These are phyloP conservation scores for Nerophis ophidion DNA, from an alignment of 2,113 vertebrate genomes.

Conservation along the genomic window DNA sequence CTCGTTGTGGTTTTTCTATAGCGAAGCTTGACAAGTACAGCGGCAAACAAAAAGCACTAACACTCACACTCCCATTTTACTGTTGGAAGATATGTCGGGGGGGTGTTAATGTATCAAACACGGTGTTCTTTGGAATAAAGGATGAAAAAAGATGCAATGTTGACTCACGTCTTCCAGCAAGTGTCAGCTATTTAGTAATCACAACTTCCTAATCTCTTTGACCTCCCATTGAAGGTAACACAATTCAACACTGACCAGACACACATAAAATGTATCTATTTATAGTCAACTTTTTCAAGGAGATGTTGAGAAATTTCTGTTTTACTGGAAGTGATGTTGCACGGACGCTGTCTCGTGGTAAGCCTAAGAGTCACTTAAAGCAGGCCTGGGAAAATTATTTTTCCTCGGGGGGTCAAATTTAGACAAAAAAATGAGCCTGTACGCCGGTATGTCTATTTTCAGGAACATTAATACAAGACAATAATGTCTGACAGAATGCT, in stretches of 20 bases:
- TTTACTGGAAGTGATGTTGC: too few species aligned
- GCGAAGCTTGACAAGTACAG: constrained; percentile 36
- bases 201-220: neutral
- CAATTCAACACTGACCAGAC: neutral
- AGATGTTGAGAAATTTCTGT: too few species aligned
- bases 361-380: too few species aligned
- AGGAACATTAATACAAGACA: too few species aligned
- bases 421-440: too few species aligned
- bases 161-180: constrained; percentile 5
- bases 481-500: too few species aligned
- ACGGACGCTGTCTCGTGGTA: too few species aligned
- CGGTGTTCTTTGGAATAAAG: constrained; percentile 13
- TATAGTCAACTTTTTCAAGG: too few species aligned
- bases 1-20: constrained; percentile 38
- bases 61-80: constrained; percentile 25
- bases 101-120: neutral
- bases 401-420: too few species aligned
- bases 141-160: constrained; percentile 1
- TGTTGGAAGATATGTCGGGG: constrained; percentile 16
- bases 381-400: too few species aligned
- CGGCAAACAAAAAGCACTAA: constrained; percentile 20
- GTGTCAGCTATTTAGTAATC: constrained; percentile 9
- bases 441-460: too few species aligned
- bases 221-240: neutral
- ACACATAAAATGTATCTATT: neutral